Percentiles rank a stretch among this genome's conserved stretches.
These are phyloP conservation scores for Philhelius pedissequus DNA, from an alignment of 2,888 invertebrate species.

Conservation along the genomic window DNA sequence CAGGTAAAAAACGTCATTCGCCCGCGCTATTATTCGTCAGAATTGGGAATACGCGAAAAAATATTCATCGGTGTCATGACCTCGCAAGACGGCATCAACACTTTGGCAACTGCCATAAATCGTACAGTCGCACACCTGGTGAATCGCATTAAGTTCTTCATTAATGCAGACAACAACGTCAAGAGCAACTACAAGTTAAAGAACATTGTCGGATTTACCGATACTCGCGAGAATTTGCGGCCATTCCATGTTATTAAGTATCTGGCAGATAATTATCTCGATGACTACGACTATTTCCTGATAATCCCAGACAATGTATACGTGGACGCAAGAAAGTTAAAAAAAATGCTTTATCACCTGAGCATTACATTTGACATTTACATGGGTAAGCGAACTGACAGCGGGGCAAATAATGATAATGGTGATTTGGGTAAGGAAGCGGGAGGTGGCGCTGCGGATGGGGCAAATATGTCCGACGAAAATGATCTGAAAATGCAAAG, in stretches of 20 bases:
- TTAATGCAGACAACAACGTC: conserved; percentile 81
- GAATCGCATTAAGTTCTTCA: conserved; percentile 90
- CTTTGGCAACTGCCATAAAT: conserved; percentile 90
- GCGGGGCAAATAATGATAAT: conserved; percentile 78
- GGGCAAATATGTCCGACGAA: conserved; percentile 65
- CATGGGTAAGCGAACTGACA: conserved; percentile 82
- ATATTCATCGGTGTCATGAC: conserved; percentile 92
- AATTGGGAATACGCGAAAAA: conserved; percentile 94
- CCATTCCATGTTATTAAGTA: conserved; percentile 95
- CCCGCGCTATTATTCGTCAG: conserved; percentile 96
- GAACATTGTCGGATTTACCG: conserved; percentile 93
- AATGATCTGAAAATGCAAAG: conserved; percentile 72
- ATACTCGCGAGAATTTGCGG: conserved; percentile 86
- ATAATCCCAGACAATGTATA: conserved; percentile 91
- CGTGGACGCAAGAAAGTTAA: conserved; percentile 88
- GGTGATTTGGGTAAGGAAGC: conserved; percentile 81
- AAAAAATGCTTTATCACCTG: conserved; percentile 86
- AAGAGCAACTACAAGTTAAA: conserved; percentile 81
- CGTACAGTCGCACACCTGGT: conserved; percentile 91
- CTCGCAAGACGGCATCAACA: conserved; percentile 85
- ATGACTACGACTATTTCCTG: conserved; percentile 96
- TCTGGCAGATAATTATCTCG: conserved; percentile 91
- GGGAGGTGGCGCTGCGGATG: conserved; percentile 75
- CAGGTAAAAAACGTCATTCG: conserved; percentile 84
- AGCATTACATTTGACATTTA: conserved; percentile 93